Conservation (phyloP, 2,888 invertebrate genomes). For the Rhamnusium bicolor region DNA sequence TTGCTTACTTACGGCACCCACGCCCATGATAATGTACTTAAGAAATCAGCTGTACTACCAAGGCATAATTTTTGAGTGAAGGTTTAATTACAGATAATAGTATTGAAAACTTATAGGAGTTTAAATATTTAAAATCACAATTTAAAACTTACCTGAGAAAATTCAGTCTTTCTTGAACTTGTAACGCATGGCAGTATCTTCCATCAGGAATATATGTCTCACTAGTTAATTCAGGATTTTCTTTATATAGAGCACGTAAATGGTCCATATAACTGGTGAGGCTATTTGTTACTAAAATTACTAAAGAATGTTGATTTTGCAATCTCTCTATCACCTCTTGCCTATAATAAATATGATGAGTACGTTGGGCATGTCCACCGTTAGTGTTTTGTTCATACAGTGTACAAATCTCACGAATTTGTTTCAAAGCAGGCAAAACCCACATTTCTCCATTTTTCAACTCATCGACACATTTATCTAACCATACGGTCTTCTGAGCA, state of each 20-base stretch:
- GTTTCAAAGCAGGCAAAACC: constrained; percentile 95
- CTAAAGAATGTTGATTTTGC: constrained; percentile 93
- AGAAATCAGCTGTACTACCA: too few species aligned
- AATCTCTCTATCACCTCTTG: constrained; percentile 83
- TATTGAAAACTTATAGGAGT: too few species aligned
- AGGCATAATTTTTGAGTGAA: too few species aligned
- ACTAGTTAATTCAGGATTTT: constrained; percentile 85
- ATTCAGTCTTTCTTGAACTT: constrained; percentile 94
- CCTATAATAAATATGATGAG: constrained; percentile 75
- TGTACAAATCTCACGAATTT: constrained; percentile 96
- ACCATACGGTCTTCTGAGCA: constrained; percentile 94
- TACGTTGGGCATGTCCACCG: constrained; percentile 72
- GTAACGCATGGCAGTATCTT: constrained; percentile 91
- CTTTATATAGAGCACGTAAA: constrained; percentile 80
- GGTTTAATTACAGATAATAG: too few species aligned
- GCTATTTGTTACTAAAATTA: constrained; percentile 94
- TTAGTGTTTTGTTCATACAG: constrained; percentile 91
- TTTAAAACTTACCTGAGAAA: constrained; percentile 80
- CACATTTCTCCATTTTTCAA: constrained; percentile 89
- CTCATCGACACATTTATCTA: constrained; percentile 96
- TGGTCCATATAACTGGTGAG: constrained; percentile 92
- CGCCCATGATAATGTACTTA: too few species aligned
- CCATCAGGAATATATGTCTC: constrained; percentile 87
- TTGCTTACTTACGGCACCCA: too few species aligned
- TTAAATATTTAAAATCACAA: too few species aligned